A percentile compares a stretch with the other conserved stretches of the same genome.
Conservation (phyloP, 2,113 vertebrate genomes). For the Equus quagga region DNA sequence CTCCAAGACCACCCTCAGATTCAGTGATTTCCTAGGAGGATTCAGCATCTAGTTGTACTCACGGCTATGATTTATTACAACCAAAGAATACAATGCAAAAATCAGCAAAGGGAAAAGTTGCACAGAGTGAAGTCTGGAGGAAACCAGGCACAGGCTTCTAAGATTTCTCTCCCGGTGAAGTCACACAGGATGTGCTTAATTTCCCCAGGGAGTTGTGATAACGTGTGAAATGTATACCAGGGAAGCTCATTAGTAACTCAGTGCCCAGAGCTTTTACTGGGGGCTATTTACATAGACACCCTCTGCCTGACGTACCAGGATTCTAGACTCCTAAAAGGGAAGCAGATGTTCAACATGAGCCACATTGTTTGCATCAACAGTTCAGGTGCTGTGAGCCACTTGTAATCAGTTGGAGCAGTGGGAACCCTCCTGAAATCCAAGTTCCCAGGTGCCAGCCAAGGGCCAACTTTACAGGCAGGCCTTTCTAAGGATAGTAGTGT, state of each 20-base stretch:
- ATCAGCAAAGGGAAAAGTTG: background rate
- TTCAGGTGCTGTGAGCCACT: background rate
- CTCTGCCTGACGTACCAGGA: background rate
- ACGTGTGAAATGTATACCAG: background rate
- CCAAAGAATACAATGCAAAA: constrained; percentile 14
- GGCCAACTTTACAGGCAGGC: background rate
- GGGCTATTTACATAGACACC: background rate
- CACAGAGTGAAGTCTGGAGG: background rate
- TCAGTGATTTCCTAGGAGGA: background rate
- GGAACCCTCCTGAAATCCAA: background rate
- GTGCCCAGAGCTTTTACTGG: background rate
- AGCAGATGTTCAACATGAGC: background rate
- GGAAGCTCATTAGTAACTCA: background rate
- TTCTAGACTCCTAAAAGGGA: background rate
- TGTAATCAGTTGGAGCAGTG: background rate
- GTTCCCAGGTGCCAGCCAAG: background rate
- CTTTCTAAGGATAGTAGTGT: background rate
- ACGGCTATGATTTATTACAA: background rate
- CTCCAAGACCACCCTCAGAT: background rate
- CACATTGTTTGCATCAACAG: background rate
- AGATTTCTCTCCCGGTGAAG: background rate
- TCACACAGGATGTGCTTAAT: background rate
- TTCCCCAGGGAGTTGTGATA: background rate
- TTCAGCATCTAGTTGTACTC: background rate
- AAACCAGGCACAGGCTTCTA: background rate